Evolutionary conservation across 2,888 invertebrate species (phyloP), one percentile per base, ranked within the genome.

Genomic region (Drosophila limbata): DNA sequence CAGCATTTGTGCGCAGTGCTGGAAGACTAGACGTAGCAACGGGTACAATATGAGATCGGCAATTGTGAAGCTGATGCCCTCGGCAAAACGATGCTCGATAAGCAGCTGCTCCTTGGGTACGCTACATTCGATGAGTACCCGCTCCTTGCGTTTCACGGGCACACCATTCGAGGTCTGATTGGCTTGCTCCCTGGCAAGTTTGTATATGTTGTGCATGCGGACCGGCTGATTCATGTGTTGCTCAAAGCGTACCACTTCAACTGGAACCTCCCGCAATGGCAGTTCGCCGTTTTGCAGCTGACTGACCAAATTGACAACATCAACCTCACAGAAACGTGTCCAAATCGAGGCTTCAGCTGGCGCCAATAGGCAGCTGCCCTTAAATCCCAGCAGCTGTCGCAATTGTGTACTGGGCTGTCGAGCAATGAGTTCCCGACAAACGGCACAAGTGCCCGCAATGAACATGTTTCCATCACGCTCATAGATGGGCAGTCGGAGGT

Each of bases 311-410:
- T 93, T 91, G 11, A 96, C 94, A 45, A 97, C 93, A 90, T 97
- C 96, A 4, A 96, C 94, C 93, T 98, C 98, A 93, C 98, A 98
- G 91, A 97, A 97, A 87, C 96, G 96, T 0, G 98, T 98, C 98
- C 98, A 98, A 40, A 96, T 93, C 9, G 97, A 97, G 9, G 95
- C 94, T 93, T 97, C 97, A 28, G 97, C 95, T 57, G 97, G 97
- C 2, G 97, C 96, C 84, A 96, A 94, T 13, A 98, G 93, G 88
- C 97, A 97, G 57, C 96, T 95, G 70, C 94, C 95, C 69, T 97
- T 95, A 88, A 97, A 98, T 1, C 97, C 97, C 13, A 97, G 93
- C 44, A 97, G 77, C 51, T 92, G 88, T 0, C 82, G 81, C 8
- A 81, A 63, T 39, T 88, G 81, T 0, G 55, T 55, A 40, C 92